Evolutionary conservation across 2,113 vertebrate species (phyloP), one percentile per base, ranked within the genome.

Genomic region (Rhabdomys dilectus): DNA sequence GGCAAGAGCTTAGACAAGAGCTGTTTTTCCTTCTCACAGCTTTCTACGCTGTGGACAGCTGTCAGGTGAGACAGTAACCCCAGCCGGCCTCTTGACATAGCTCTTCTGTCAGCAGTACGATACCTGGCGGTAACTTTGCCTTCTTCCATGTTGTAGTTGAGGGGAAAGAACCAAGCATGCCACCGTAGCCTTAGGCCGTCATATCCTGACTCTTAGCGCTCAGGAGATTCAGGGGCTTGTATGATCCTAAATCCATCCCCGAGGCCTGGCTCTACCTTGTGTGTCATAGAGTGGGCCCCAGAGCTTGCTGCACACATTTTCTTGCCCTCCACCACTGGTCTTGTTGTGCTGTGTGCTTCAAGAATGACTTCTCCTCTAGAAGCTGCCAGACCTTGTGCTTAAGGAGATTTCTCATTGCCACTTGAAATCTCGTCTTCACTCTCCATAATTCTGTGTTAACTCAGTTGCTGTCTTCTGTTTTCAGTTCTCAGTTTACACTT

Each of bases 341-440:
- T 96, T 36, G 15, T 3, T 89, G 26, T 73, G 34, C 75, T 77
- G 66, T 19, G 82, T 84, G 48, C 64, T 76, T 26, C 7, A 51
- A 85, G 48, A 72, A 64, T 76, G 29, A 89, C 85, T 94, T 94
- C 58, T 95, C 70, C 34, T 45, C 7, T n/a, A 85, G 92, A 93
- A 45, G 45, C 53, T 73, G 17, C 93, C 76, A 93, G 80, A 48
- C 88, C 66, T 80, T n/a, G 2, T 81, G 89, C 89, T 88, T 64
- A 76, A 92, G 85, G 70, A 89, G 42, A 51, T 90, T 51, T 93
- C 73, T 96, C 76, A 85, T 64, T 91, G 70, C 85, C 48, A 72
- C 64, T 91, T 96, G 36, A 29, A 76, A 88, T 56, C 91, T 60
- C 81, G 24, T 85, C 36, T 70, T 34, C n/a, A 77, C 19, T 93